phyloP scores from a whole-genome alignment of 2,888 invertebrate species.

The Hydriomena furcata region DNA sequence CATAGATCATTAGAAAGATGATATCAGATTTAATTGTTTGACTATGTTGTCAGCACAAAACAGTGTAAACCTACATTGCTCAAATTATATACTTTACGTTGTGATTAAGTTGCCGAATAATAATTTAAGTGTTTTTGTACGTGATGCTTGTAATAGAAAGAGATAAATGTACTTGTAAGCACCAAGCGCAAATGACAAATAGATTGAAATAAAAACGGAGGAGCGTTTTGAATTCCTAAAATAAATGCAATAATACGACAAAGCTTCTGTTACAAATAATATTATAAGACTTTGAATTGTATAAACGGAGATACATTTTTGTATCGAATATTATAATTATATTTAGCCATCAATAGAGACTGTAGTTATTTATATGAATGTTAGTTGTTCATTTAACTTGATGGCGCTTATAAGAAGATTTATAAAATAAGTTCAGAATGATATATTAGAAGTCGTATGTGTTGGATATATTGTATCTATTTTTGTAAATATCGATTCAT shows the following conservation, averaged over 20 bases:
- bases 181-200: conserved; percentile 40
- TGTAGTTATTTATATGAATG: conserved; percentile 76
- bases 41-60: conserved; percentile 55
- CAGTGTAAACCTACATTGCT: conserved; percentile 55
- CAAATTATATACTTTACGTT: conserved; percentile 52
- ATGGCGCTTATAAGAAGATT: conserved; percentile 64
- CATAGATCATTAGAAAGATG: conserved; percentile 8
- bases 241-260: conserved; percentile 50
- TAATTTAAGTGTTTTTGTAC: conserved; percentile 47
- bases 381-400: conserved; percentile 66
- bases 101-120: conserved; percentile 52
- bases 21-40: conserved; percentile 44
- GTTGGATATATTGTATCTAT: conserved; percentile 39
- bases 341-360: conserved; percentile 69
- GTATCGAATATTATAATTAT: conserved; percentile 48
- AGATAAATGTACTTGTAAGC: conserved; percentile 39
- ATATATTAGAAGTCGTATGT: conserved; percentile 42
- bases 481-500: conserved; percentile 61
- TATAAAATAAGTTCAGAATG: conserved; percentile 48
- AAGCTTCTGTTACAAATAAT: conserved; percentile 46
- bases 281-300: conserved; percentile 38
- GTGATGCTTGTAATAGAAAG: conserved; percentile 49
- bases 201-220: conserved; percentile 26
- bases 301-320: conserved; percentile 42
- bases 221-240: conserved; percentile 47